Evolutionary conservation across 2,113 vertebrate species (phyloP).

Genomic region (Donacobius atricapilla): DNA sequence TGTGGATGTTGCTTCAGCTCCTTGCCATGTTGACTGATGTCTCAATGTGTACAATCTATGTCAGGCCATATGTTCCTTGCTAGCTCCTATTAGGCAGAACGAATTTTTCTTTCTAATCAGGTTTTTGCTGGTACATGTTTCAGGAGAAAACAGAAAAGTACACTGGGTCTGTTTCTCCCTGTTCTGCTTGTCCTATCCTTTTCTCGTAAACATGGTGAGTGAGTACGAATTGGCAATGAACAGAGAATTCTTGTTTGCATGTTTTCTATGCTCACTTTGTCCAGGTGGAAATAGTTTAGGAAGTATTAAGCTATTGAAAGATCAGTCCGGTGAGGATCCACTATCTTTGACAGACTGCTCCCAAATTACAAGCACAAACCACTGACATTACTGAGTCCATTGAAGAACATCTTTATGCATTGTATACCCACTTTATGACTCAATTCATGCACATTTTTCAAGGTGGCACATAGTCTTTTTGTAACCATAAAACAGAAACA

Average conservation of each 20-base stretch:
- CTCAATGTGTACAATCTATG: conserved; percentile 52
- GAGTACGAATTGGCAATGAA: not conserved
- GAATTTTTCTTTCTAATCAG: not conserved
- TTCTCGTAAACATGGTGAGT: not conserved
- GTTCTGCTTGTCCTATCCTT: not conserved
- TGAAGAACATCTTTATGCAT: not conserved
- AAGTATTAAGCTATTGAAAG: not conserved
- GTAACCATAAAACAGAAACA: not conserved
- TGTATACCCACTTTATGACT: not conserved
- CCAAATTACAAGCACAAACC: not conserved
- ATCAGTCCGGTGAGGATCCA: not conserved
- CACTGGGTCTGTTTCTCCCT: not conserved
- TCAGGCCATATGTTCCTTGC: conserved; percentile 39
- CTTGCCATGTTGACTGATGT: conserved; percentile 46
- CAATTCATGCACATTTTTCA: not conserved
- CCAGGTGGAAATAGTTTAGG: not conserved
- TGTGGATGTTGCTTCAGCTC: conserved; percentile 49
- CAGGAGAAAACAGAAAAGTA: not conserved
- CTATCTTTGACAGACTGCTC: not conserved
- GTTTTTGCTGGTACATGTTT: not conserved
- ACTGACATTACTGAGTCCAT: not conserved
- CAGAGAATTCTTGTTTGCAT: not conserved
- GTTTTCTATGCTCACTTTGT: not conserved
- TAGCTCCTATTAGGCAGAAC: conserved; percentile 19
- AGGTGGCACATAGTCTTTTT: not conserved